These are phyloP conservation scores for Notoglanidium macrostoma DNA, from an alignment of 2,797 vertebrate species.

Conservation along the genomic window DNA sequence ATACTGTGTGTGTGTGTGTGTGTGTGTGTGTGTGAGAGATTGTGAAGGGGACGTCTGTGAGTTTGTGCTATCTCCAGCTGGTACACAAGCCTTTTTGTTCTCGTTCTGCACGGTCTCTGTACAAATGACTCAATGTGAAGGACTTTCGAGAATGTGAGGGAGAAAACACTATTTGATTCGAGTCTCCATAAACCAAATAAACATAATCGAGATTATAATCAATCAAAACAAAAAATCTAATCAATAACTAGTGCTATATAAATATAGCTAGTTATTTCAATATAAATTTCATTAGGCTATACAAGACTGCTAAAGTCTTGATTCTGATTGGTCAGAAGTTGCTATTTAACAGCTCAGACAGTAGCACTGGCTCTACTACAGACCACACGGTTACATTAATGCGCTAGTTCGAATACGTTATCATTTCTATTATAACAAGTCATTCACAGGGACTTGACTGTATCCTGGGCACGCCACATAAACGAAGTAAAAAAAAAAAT, in stretches of 20 bases:
- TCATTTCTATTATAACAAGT: background rate
- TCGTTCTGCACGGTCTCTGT: slow-evolving; percentile 61
- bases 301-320: background rate
- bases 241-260: background rate
- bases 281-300: background rate
- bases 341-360: background rate
- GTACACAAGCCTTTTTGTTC: slow-evolving; percentile 64
- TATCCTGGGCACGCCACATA: background rate
- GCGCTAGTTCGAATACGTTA: background rate
- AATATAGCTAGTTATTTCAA: background rate
- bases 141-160: slow-evolving; percentile 40
- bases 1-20: background rate
- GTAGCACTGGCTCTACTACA: background rate
- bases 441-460: background rate
- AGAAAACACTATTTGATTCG: slow-evolving; percentile 18
- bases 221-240: background rate
- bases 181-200: background rate
- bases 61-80: slow-evolving; percentile 61
- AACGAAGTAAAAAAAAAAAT: background rate
- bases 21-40: slow-evolving; percentile 4
- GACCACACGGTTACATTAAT: background rate
- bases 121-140: slow-evolving; percentile 63
- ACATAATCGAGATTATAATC: background rate
- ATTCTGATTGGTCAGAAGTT: background rate
- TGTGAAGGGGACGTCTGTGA: slow-evolving; percentile 35